Conservation (phyloP, 2,888 invertebrate genomes). For the Watsonalla cultraria region DNA sequence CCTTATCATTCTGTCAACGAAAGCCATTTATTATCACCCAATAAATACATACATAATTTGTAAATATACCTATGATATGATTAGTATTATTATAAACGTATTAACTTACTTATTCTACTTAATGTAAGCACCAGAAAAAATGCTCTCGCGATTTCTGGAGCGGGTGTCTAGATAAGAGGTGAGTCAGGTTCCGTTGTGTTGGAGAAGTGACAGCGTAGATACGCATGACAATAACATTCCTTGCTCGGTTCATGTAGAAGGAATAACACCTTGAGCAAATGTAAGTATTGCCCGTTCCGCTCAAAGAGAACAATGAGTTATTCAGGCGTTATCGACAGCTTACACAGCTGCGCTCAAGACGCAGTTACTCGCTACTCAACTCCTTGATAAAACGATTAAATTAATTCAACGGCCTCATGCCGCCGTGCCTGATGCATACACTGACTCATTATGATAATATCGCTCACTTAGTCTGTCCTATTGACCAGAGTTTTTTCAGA, state of each 20-base stretch:
- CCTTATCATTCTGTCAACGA: slow-evolving; percentile 20
- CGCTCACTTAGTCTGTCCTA: background rate
- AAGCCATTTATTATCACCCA: slow-evolving; percentile 15
- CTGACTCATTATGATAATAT: slow-evolving; percentile 13
- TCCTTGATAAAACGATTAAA: slow-evolving; percentile 41
- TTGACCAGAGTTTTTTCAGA: background rate
- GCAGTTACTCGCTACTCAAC: slow-evolving; percentile 28
- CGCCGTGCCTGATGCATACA: slow-evolving; percentile 36
- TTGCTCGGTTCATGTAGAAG: slow-evolving; percentile 17
- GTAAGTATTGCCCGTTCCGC: slow-evolving; percentile 22
- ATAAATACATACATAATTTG: background rate
- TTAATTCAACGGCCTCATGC: slow-evolving; percentile 39
- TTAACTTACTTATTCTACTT: slow-evolving; percentile 9
- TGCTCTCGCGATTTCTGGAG: slow-evolving; percentile 37
- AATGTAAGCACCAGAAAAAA: slow-evolving; percentile 9
- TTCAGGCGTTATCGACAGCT: slow-evolving; percentile 56
- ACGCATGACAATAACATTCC: slow-evolving; percentile 30
- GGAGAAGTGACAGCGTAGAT: slow-evolving; percentile 33
- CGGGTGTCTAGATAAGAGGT: slow-evolving; percentile 19
- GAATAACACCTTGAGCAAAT: slow-evolving; percentile 11
- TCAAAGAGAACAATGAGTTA: slow-evolving; percentile 51
- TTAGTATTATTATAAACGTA: slow-evolving; percentile 1
- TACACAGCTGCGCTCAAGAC: slow-evolving; percentile 51
- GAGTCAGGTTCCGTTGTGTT: slow-evolving; percentile 32
- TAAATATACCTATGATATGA: background rate